phyloP scores from a whole-genome alignment of 2,797 vertebrate species.

The Galagoides demidoff region DNA sequence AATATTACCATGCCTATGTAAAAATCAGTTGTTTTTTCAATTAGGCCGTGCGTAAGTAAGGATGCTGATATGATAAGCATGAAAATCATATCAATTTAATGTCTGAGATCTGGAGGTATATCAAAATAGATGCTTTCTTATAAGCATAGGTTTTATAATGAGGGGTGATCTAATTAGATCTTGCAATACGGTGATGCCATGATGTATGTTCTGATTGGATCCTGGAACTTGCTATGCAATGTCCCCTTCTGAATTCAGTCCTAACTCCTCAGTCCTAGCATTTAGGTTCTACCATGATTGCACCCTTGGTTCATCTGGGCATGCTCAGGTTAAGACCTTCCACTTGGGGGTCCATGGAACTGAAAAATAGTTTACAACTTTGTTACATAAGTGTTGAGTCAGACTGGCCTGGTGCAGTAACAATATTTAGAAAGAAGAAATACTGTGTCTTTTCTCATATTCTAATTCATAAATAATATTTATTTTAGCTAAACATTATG shows the following conservation, averaged over 20 bases:
- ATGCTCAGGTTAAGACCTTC: not conserved
- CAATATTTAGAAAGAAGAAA: not conserved
- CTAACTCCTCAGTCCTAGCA: not conserved
- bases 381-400: not conserved
- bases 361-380: not conserved
- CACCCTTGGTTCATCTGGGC: not conserved
- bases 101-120: not conserved
- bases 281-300: not conserved
- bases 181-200: not conserved
- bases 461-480: not conserved
- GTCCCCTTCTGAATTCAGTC: not conserved
- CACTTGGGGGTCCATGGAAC: not conserved
- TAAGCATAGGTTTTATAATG: not conserved
- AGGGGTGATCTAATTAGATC: not conserved
- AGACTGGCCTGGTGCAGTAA: not conserved
- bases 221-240: not conserved
- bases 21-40: not conserved
- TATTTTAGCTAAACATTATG: not conserved
- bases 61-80: not conserved
- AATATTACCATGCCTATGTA: slow-evolving; percentile 16
- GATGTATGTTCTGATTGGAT: not conserved
- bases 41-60: not conserved
- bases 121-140: not conserved
- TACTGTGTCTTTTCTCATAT: not conserved
- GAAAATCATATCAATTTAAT: slow-evolving; percentile 32